phyloP scores from a whole-genome alignment of 1,140 invertebrate species.

The Dreissena polymorpha region DNA sequence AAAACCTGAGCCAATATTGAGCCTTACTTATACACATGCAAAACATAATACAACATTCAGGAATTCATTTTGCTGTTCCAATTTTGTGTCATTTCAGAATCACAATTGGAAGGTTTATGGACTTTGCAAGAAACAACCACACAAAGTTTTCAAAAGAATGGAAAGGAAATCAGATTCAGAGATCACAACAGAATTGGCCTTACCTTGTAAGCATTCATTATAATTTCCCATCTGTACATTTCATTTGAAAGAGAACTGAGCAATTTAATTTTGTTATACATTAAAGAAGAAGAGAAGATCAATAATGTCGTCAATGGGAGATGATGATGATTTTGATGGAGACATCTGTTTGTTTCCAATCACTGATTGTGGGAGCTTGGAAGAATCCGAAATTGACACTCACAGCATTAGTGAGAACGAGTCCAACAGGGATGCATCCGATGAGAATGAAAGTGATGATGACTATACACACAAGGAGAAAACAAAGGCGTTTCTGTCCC shows the following conservation, averaged over 20 bases:
- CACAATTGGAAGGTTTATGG: no score
- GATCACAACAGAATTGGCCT: neutral
- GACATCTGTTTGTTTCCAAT: slow-evolving; percentile 31
- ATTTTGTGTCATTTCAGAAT: no score
- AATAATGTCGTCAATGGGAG: slow-evolving; percentile 35
- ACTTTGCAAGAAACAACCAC: no score
- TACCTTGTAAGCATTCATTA: neutral
- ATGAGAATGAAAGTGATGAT: slow-evolving; percentile 38
- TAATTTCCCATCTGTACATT: neutral
- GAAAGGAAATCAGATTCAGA: neutral
- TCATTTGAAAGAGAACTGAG: neutral
- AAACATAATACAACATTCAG: no score
- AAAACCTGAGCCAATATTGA: no score
- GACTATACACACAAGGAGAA: neutral
- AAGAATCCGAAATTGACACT: slow-evolving; percentile 29
- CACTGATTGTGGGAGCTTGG: slow-evolving; percentile 24
- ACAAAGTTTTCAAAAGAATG: neutral
- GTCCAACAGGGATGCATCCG: slow-evolving; percentile 30
- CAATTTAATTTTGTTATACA: neutral
- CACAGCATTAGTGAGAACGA: slow-evolving; percentile 35
- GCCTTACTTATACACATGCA: no score
- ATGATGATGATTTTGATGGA: slow-evolving; percentile 20
- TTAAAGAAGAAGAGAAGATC: neutral
- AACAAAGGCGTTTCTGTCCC: slow-evolving; percentile 16
- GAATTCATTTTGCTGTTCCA: no score